These are phyloP conservation scores for Theocolax elegans DNA, from an alignment of 1,140 invertebrate genomes.

Conservation along the genomic window DNA sequence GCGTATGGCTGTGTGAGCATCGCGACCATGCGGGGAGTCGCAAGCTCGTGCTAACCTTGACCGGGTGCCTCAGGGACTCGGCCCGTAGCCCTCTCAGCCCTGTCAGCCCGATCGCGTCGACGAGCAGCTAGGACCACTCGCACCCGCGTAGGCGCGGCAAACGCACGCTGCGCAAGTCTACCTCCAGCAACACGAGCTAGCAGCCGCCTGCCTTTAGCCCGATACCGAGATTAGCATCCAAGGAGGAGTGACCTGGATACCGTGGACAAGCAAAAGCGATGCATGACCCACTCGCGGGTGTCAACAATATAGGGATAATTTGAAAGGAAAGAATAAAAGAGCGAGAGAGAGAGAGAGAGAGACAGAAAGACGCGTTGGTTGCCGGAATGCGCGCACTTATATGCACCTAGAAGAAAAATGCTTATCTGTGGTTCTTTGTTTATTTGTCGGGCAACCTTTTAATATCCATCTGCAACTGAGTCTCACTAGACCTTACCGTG, in stretches of 20 bases:
- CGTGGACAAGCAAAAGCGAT: too few species aligned
- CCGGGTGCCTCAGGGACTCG: slow-evolving; percentile 86
- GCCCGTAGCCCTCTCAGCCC: slow-evolving; percentile 85
- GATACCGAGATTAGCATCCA: slow-evolving; percentile 51
- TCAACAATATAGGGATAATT: background rate
- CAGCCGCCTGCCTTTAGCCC: slow-evolving; percentile 60
- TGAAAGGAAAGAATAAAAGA: background rate
- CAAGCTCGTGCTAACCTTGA: slow-evolving; percentile 90
- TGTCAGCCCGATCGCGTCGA: slow-evolving; percentile 85
- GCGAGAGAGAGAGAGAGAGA: background rate
- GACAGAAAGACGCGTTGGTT: slow-evolving; percentile 16
- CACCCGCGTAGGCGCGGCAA: slow-evolving; percentile 65
- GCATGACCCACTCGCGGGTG: too few species aligned
- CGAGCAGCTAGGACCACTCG: slow-evolving; percentile 84
- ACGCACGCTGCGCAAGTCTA: slow-evolving; percentile 64
- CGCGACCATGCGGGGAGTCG: slow-evolving; percentile 93
- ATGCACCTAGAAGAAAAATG: too few species aligned
- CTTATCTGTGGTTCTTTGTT: too few species aligned
- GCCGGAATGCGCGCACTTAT: background rate
- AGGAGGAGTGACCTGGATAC: slow-evolving; percentile 16
- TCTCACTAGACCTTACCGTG: too few species aligned
- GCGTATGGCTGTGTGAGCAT: slow-evolving; percentile 97
- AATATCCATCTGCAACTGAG: too few species aligned
- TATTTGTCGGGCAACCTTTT: too few species aligned
- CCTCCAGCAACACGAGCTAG: slow-evolving; percentile 65